A percentile compares a stretch with the other conserved stretches of the same genome.
Conservation (phyloP, 2,797 vertebrate genomes). For the Enteromius anoplus region DNA sequence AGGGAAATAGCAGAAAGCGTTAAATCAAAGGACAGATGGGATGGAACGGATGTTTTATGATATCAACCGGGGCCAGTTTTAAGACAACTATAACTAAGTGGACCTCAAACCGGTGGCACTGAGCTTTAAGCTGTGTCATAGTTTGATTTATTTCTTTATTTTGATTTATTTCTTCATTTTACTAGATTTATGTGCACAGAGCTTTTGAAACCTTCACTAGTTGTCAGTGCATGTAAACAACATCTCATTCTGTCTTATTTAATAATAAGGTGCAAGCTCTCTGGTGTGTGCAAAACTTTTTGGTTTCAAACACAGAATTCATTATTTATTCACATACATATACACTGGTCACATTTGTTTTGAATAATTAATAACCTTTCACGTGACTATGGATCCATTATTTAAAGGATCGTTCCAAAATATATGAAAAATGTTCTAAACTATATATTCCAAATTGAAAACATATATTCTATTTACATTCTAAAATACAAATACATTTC, state of each 20-base stretch:
- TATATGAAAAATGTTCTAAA: too few species aligned
- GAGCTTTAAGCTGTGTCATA: background rate
- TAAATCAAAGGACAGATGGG: conserved; percentile 27
- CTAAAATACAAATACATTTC: background rate
- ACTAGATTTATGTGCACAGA: background rate
- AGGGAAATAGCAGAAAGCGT: background rate
- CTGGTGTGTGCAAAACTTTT: background rate
- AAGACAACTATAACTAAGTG: conserved; percentile 19
- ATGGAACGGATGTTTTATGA: conserved; percentile 11
- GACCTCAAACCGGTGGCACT: background rate
- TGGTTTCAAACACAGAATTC: background rate
- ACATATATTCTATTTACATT: background rate
- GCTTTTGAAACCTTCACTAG: background rate
- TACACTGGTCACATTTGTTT: background rate
- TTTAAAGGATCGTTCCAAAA: background rate
- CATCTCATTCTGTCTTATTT: background rate
- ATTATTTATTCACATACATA: background rate
- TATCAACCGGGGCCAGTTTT: background rate
- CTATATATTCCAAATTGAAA: too few species aligned
- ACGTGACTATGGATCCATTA: too few species aligned
- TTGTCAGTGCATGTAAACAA: background rate
- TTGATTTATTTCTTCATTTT: conserved; percentile 10
- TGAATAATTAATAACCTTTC: background rate
- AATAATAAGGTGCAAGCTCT: background rate
- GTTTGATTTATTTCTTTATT: background rate